Conservation (phyloP, 92 coral and sea anemone species). For the Heteractis magnifica region DNA sequence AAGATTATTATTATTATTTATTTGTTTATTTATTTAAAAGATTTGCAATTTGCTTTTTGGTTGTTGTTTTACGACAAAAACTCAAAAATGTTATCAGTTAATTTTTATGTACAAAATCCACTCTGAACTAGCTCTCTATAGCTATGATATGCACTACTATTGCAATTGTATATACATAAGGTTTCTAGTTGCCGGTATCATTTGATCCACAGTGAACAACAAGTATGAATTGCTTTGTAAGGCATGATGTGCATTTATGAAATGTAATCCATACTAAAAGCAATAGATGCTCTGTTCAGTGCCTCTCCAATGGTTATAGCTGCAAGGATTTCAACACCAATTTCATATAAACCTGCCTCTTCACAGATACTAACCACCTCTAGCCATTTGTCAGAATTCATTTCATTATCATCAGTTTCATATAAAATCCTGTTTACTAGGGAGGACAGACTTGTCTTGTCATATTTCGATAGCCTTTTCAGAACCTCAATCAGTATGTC, state of each 20-base stretch:
- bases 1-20: no score
- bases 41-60: no score
- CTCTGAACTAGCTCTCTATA: no score
- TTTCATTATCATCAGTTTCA: slow-evolving; percentile 73
- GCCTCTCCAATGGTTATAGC: slow-evolving; percentile 90
- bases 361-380: slow-evolving; percentile 75
- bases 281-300: slow-evolving; percentile 92
- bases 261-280: slow-evolving; percentile 91
- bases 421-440: slow-evolving; percentile 65
- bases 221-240: background rate
- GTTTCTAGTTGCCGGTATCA: no score
- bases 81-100: no score
- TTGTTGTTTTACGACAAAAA: no score
- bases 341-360: slow-evolving; percentile 53
- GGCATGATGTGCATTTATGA: slow-evolving; percentile 37
- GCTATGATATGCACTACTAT: no score
- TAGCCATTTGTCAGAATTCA: slow-evolving; percentile 82
- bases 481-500: slow-evolving; percentile 55
- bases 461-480: slow-evolving; percentile 47
- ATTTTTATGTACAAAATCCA: no score
- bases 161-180: no score
- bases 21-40: no score
- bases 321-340: slow-evolving; percentile 78
- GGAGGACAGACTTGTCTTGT: slow-evolving; percentile 40
- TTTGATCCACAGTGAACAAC: no score